A percentile compares a stretch with the other conserved stretches of the same genome.
These are phyloP conservation scores for Schizaphis graminum DNA, from an alignment of 2,888 invertebrate genomes.

Conservation along the genomic window DNA sequence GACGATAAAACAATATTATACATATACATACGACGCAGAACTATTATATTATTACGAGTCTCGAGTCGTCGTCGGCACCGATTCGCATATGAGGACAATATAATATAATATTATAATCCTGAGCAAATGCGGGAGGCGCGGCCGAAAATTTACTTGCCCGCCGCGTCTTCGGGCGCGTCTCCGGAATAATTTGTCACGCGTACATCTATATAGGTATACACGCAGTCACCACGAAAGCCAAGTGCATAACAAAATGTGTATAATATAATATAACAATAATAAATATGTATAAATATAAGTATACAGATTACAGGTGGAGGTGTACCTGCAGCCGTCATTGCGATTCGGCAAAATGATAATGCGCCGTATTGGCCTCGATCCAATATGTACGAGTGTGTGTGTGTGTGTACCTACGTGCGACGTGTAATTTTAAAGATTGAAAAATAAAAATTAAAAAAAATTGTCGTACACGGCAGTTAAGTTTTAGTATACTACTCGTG, in stretches of 20 bases:
- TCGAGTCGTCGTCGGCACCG: not conserved
- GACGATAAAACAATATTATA: not conserved
- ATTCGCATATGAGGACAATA: not conserved
- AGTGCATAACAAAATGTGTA: not conserved
- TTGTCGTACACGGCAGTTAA: not conserved
- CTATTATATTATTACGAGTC: not conserved
- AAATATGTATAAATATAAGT: too few species aligned
- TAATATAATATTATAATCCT: not conserved
- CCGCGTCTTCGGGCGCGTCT: constrained; percentile 38
- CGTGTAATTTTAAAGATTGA: not conserved
- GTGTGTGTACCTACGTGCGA: not conserved
- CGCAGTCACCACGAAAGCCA: not conserved
- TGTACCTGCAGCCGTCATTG: not conserved
- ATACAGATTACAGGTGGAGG: not conserved
- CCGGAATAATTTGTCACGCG: constrained; percentile 47
- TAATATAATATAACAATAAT: not conserved
- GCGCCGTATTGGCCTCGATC: not conserved
- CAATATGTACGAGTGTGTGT: not conserved
- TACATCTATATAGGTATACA: not conserved
- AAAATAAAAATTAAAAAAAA: constrained; percentile 1
- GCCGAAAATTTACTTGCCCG: constrained; percentile 33
- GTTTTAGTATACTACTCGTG: not conserved
- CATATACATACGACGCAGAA: not conserved
- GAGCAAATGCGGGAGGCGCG: not conserved
- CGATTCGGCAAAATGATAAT: not conserved